Conservation (phyloP, 1,140 invertebrate genomes). For the Mamestra configurata region DNA sequence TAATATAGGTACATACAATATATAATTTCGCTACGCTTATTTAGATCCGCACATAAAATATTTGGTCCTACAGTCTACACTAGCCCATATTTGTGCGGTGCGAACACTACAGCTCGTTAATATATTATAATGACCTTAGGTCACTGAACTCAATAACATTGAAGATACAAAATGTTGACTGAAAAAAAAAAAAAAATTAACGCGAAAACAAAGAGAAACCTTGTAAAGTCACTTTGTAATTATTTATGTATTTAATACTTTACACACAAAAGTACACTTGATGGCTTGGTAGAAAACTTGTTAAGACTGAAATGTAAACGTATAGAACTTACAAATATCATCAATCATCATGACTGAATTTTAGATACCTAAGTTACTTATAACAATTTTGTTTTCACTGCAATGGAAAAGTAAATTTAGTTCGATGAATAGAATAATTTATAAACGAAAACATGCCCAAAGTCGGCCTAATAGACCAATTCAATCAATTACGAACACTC, state of each 20-base stretch:
- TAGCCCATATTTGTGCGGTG: not conserved
- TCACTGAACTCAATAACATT: not conserved
- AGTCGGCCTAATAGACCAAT: constrained; percentile 7
- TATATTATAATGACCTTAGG: constrained; percentile 11
- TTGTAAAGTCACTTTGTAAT: not conserved
- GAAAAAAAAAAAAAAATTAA: not conserved
- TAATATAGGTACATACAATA: constrained; percentile 42
- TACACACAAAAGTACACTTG: too few relatives aligned
- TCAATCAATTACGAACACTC: not conserved
- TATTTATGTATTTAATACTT: too few relatives aligned
- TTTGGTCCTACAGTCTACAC: not conserved
- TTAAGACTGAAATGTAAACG: too few relatives aligned
- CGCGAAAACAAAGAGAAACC: not conserved
- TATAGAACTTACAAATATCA: too few relatives aligned
- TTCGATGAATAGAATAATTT: not conserved
- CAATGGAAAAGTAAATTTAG: not conserved
- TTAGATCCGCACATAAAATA: constrained; percentile 11
- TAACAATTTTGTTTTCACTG: too few relatives aligned
- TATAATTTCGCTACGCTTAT: constrained; percentile 26
- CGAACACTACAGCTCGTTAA: constrained; percentile 17
- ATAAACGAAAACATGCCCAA: not conserved
- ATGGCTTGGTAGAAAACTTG: too few relatives aligned
- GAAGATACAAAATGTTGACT: not conserved
- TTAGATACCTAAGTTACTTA: too few relatives aligned
- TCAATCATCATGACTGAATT: too few relatives aligned